Base-by-base conservation (phyloP, 2,888 invertebrate species). In the Phania funesta region DNA sequence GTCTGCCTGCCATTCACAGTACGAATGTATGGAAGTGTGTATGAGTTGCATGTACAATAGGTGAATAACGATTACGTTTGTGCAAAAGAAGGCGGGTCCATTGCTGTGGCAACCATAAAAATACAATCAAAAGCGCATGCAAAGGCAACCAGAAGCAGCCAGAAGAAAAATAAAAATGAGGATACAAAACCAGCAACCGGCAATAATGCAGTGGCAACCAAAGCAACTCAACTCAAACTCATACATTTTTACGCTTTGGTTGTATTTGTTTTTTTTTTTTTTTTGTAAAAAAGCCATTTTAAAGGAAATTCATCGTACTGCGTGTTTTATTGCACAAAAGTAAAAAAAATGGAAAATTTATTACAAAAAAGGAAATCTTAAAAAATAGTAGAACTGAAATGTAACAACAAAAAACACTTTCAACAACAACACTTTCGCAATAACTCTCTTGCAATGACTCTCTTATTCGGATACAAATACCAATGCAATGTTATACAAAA, bases 1-100 rank as follows among this genome's bases (percentile, higher is more conserved):
- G 54, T 60, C 60, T 58, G 56, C 18, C 65, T 46, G 50, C 58
- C 50, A 24, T 50, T 68, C 2, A 6, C 1, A 32, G n/a, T 5
- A 24, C 16, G 6, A 58, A 24, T 41, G 26, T 44, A 38, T 3
- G n/a, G 2, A 20, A 50, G 41, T 7, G 50, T 52, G 24, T n/a
- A n/a, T 26, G 24, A 35, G 35, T 54, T 75, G 24, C 48, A 56
- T 68, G 38, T 62, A 85, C 86, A 87, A 88, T 89, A 88, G 88
- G 88, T 87, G 88, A 68, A 76, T 76, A 44, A 68, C 41, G 60
- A 86, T 88, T 86, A 78, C 64, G 65, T 82, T 73, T 58, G 60
- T 75, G 84, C 84, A 74, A 84, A 87, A 88, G 86, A 87, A 88
- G 88, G 88, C 88, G 88, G 89, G 89, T 89, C 88, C 88, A 89